Evolutionary conservation across 2,888 invertebrate species (phyloP), one percentile per base, ranked within the genome.

Genomic region (Drosophila infuscata): DNA sequence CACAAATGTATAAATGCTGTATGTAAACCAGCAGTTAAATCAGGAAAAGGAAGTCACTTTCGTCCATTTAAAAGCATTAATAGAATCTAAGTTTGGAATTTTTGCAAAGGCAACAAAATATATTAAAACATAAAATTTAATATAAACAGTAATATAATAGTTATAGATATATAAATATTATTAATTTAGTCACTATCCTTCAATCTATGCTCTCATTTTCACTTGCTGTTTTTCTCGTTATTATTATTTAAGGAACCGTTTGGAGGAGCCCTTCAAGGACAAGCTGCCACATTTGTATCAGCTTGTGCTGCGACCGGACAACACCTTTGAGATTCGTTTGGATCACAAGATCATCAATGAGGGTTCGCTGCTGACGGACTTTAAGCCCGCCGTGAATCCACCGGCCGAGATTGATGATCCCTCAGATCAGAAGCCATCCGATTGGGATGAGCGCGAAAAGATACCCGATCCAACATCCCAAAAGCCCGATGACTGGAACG

Each of bases 401-500:
- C 97, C 98, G 0, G 95, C 96, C 77, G 98, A 99, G 94, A 97
- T 99, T 87, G 97, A 98, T 89, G 99, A 99, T 94, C 98, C 98
- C 0, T 93, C 95, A 46, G 99, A 97, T 92, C 94, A 93, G 87
- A 96, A 96, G 92, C 99, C 99, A 0, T 95, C 95, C 0, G 97
- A 98, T 91, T 99, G 99, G 99, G 99, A 99, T 93, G 99, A 99
- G 89, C 95, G 98, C 84, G 96, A 97, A 92, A 97, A 96, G 95
- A 98, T 99, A 78, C 95, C 97, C 0, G 98, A 99, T 93, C 96
- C 97, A 1, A 95, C 96, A 57, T 97, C 99, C 0, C 94, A 94
- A 0, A 99, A 99, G 92, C 99, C 99, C 0, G 97, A 96, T 0
- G 99, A 99, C 92, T 99, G 99, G 99, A 98, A 99, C 93, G 99